A percentile compares a stretch with the other conserved stretches of the same genome.
Evolutionary conservation across 2,888 invertebrate genomes (phyloP).

Genomic region (Leptinotarsa juncta): DNA sequence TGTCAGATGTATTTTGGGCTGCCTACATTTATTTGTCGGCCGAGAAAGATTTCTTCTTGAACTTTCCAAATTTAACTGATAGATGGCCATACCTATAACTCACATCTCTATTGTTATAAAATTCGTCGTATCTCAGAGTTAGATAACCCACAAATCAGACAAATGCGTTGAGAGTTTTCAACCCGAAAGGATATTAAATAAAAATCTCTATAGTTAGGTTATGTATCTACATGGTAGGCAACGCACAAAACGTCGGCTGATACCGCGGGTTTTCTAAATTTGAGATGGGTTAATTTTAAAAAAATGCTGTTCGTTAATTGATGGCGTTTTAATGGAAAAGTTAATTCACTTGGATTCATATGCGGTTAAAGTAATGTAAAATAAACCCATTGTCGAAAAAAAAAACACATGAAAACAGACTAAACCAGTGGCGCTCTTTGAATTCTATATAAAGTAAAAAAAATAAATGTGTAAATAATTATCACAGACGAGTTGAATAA

Average conservation of each 20-base stretch:
- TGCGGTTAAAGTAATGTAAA: not conserved
- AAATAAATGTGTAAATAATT: not conserved
- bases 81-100: too few species aligned
- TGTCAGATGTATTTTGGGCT: too few species aligned
- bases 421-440: not conserved
- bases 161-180: too few species aligned
- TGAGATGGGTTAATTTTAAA: not conserved
- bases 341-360: not conserved
- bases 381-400: slow-evolving; percentile 1
- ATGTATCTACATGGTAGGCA: not conserved
- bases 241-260: not conserved
- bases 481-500: too few species aligned
- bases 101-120: too few species aligned
- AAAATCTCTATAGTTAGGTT: too few species aligned
- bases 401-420: not conserved
- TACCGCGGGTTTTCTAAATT: not conserved
- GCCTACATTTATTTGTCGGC: too few species aligned
- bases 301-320: not conserved
- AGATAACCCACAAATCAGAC: too few species aligned
- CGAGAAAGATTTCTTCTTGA: too few species aligned
- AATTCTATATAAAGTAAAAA: not conserved
- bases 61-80: too few species aligned
- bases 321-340: not conserved
- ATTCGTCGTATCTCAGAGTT: too few species aligned
- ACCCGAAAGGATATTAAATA: too few species aligned